Percentiles rank a stretch among this genome's conserved stretches.
Conservation (phyloP, 2,797 vertebrate species). For the Pitangus sulphuratus region DNA sequence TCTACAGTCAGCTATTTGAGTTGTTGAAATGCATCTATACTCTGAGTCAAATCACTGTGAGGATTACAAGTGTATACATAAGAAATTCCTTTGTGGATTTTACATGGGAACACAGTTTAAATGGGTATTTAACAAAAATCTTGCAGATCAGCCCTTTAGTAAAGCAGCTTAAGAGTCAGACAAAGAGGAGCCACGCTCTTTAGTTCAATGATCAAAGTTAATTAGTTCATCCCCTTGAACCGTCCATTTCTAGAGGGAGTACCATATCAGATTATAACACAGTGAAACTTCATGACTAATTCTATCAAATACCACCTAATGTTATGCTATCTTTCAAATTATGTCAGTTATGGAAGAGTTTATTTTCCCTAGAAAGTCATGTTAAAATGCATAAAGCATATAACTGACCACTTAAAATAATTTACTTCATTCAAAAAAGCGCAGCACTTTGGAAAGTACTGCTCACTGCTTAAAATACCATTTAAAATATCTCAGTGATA, state of each 20-base stretch:
- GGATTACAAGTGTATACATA: conserved; percentile 56
- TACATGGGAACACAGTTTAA: conserved; percentile 15
- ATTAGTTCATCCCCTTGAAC: not conserved
- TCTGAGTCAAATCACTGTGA: not conserved
- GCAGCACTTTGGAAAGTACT: not conserved
- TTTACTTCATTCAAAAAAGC: not conserved
- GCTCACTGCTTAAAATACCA: not conserved
- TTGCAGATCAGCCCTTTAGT: not conserved
- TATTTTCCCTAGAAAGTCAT: not conserved
- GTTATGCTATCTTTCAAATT: not conserved
- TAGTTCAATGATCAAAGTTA: not conserved
- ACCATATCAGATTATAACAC: not conserved
- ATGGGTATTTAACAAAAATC: conserved; percentile 4
- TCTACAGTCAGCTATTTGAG: not conserved
- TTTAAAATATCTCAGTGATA: not conserved
- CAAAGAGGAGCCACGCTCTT: not conserved
- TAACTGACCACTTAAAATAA: not conserved
- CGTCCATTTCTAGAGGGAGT: not conserved
- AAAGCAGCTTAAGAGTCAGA: conserved; percentile 35
- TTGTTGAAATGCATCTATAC: not conserved
- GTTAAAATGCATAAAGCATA: not conserved
- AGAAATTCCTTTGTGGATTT: conserved; percentile 59
- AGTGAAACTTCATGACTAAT: not conserved
- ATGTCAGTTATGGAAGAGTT: not conserved
- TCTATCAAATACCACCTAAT: not conserved